Conservation (phyloP, 2,797 vertebrate genomes). For the Acanthiza pusilla region DNA sequence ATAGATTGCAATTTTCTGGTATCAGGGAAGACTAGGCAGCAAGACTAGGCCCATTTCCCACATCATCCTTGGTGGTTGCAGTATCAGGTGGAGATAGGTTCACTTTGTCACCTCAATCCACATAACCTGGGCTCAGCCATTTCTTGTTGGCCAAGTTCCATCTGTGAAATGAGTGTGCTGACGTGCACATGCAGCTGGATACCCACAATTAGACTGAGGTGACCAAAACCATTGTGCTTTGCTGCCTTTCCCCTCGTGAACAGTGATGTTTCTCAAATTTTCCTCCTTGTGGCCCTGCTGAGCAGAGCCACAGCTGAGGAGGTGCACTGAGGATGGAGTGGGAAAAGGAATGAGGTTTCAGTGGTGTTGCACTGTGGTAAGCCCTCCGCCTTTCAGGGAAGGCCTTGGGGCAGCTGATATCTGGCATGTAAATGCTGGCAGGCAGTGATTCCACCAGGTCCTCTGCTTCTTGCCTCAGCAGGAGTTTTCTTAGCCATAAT, state of each 20-base stretch:
- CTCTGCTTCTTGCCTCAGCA: neutral
- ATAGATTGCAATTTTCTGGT: neutral
- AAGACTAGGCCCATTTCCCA: neutral
- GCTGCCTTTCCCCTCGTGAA: neutral
- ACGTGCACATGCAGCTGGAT: rapidly evolving
- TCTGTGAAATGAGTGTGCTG: neutral
- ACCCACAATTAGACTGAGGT: neutral
- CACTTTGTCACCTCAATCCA: neutral
- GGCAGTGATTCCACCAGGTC: neutral
- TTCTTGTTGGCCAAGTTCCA: neutral
- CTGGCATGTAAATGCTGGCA: neutral
- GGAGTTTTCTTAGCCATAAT: neutral
- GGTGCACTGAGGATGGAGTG: neutral
- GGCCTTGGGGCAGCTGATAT: neutral
- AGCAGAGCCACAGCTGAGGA: neutral
- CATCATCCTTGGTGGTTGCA: neutral
- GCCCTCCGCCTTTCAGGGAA: neutral
- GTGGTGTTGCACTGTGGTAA: rapidly evolving
- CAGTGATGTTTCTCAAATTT: neutral
- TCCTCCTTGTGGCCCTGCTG: neutral
- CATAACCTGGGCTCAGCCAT: neutral
- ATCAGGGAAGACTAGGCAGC: neutral
- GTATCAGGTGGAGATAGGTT: neutral
- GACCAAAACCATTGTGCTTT: neutral
- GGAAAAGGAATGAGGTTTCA: neutral